These are phyloP conservation scores for Eubasilissa regina DNA, from an alignment of 1,140 invertebrate genomes.

Conservation along the genomic window DNA sequence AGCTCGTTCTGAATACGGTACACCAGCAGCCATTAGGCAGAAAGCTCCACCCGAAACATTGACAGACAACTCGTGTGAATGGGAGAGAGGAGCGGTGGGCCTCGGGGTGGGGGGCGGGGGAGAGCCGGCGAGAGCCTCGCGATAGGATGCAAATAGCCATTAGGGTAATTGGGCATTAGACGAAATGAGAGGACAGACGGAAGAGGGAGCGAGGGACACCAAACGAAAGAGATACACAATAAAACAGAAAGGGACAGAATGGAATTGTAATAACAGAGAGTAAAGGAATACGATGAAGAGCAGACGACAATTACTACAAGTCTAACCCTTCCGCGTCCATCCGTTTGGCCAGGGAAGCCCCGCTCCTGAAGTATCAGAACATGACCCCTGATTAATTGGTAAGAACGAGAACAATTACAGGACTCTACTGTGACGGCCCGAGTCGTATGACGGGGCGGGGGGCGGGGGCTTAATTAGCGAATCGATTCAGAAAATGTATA, in stretches of 20 bases:
- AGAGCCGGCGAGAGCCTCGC: constrained; percentile 34
- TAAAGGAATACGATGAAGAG: constrained; percentile 19
- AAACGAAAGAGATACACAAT: constrained; percentile 25
- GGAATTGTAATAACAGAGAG: constrained; percentile 12
- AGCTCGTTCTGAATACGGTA: constrained; percentile 55
- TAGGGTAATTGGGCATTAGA: constrained; percentile 62
- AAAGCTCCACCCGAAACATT: constrained; percentile 59
- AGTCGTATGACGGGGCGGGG: background rate
- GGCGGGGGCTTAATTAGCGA: constrained; percentile 35
- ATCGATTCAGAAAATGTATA: constrained; percentile 27
- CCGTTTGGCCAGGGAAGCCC: constrained; percentile 23
- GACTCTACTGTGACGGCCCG: constrained; percentile 16
- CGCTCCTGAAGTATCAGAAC: constrained; percentile 46
- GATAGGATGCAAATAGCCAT: constrained; percentile 61
- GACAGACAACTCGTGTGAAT: constrained; percentile 56
- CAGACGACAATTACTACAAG: constrained; percentile 49
- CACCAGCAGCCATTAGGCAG: constrained; percentile 58
- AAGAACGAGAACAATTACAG: constrained; percentile 60
- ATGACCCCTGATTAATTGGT: constrained; percentile 59
- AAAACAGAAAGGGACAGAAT: constrained; percentile 27
- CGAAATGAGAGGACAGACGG: constrained; percentile 60
- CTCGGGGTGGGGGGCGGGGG: constrained; percentile 25
- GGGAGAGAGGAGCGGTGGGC: constrained; percentile 6
- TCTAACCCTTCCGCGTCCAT: constrained; percentile 44
- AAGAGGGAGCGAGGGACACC: background rate